Conservation (phyloP, 2,797 vertebrate genomes). For the Gymnodraco acuticeps region DNA sequence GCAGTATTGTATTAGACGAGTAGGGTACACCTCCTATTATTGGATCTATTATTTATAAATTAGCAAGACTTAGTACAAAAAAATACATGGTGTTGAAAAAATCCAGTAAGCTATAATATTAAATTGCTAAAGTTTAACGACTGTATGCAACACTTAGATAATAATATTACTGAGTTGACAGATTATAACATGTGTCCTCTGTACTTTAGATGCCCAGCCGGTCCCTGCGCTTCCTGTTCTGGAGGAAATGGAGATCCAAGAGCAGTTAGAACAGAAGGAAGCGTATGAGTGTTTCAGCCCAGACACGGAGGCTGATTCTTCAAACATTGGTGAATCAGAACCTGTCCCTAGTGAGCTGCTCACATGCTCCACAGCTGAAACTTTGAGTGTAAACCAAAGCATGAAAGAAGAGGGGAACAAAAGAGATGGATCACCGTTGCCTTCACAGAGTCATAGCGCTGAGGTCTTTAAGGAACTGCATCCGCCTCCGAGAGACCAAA, state of each 20-base stretch:
- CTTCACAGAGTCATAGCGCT: not conserved
- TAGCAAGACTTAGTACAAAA: too few species aligned
- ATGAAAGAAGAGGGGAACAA: not conserved
- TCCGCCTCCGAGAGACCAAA: not conserved
- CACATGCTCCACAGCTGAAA: not conserved
- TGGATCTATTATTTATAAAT: too few species aligned
- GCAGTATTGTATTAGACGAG: too few species aligned
- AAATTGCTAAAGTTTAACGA: too few species aligned
- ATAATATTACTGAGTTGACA: too few species aligned
- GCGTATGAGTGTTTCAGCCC: slow-evolving; percentile 26
- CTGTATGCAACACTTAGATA: too few species aligned
- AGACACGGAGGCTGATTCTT: slow-evolving; percentile 8
- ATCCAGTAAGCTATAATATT: too few species aligned
- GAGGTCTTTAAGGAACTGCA: not conserved
- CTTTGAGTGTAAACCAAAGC: not conserved
- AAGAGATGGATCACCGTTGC: not conserved
- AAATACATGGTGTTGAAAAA: too few species aligned
- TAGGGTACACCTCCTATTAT: too few species aligned
- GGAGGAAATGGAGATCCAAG: slow-evolving; percentile 9
- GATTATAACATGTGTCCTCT: not conserved
- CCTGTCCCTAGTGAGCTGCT: not conserved
- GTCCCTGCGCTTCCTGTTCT: not conserved
- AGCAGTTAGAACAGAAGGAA: slow-evolving; percentile 51
- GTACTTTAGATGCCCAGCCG: not conserved
- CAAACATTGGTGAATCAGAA: slow-evolving; percentile 9